Evolutionary conservation across 2,797 vertebrate species (phyloP).

Genomic region (Crocidura indochinensis): DNA sequence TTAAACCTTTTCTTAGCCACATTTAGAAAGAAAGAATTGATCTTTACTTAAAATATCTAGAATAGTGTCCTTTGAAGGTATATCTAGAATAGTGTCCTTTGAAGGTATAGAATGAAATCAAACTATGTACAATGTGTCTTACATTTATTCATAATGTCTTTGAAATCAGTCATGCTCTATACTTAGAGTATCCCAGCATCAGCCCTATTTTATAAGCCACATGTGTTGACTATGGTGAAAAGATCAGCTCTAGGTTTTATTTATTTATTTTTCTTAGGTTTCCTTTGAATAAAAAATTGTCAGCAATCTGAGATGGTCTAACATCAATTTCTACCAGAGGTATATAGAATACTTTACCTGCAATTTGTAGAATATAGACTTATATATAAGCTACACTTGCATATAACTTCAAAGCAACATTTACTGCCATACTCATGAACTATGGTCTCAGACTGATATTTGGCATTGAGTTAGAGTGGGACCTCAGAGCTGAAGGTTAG

Average conservation of each 20-base stretch:
- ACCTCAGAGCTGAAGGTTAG: too few relatives aligned
- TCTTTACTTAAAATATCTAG: neutral
- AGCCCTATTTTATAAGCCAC: neutral
- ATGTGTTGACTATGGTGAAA: neutral
- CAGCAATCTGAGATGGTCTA: neutral
- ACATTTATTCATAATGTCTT: neutral
- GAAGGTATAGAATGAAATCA: neutral
- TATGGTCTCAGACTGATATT: neutral
- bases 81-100: neutral
- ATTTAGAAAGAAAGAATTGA: neutral
- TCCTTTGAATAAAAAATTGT: neutral
- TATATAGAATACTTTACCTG: neutral
- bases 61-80: neutral
- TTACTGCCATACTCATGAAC: neutral
- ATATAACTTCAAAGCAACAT: neutral
- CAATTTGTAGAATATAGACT: neutral
- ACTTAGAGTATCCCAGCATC: conserved; percentile 1
- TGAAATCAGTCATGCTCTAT: neutral
- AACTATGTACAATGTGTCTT: neutral
- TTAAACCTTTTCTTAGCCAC: neutral
- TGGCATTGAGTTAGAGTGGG: neutral
- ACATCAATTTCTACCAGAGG: neutral
- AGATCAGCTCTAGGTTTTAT: neutral
- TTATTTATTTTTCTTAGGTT: conserved; percentile 12
- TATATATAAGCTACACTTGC: neutral